Conservation (phyloP, 2,113 vertebrate species). For the Enhydra lutris region DNA sequence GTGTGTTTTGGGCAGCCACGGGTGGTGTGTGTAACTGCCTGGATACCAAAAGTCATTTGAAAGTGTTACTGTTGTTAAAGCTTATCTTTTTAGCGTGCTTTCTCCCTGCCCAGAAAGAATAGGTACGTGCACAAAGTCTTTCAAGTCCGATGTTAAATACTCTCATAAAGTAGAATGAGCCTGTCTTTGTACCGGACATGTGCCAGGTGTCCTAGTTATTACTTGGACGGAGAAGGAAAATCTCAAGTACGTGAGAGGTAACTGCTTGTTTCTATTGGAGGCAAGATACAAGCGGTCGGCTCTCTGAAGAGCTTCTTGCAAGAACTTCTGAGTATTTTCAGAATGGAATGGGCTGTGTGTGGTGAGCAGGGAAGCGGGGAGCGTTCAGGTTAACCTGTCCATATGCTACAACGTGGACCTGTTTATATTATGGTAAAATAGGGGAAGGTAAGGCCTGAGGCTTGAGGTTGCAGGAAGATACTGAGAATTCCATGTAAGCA, state of each 20-base stretch:
- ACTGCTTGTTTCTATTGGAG: conserved; percentile 30
- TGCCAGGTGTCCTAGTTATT: conserved; percentile 58
- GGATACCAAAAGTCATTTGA: conserved; percentile 67
- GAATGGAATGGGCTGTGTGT: not conserved
- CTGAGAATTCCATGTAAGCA: not conserved
- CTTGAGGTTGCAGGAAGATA: not conserved
- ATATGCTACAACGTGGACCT: not conserved
- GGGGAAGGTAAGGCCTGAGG: not conserved
- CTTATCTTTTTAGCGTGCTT: conserved; percentile 30
- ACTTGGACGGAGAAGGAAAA: conserved; percentile 61
- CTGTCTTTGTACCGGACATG: conserved; percentile 48
- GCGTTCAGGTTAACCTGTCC: not conserved
- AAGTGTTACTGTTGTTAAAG: conserved; percentile 60
- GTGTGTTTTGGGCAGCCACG: conserved; percentile 8
- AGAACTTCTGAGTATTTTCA: conserved; percentile 53
- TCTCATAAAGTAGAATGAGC: conserved; percentile 45
- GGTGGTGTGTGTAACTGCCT: conserved; percentile 46
- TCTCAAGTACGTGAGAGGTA: conserved; percentile 34
- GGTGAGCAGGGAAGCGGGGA: not conserved
- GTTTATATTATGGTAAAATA: not conserved
- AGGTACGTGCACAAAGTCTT: conserved; percentile 35
- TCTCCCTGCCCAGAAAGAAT: conserved; percentile 54
- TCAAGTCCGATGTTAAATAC: conserved; percentile 57
- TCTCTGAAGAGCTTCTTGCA: conserved; percentile 43
- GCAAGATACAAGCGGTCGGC: not conserved